Conservation (phyloP, 2,113 vertebrate genomes). For the Scalopus aquaticus region DNA sequence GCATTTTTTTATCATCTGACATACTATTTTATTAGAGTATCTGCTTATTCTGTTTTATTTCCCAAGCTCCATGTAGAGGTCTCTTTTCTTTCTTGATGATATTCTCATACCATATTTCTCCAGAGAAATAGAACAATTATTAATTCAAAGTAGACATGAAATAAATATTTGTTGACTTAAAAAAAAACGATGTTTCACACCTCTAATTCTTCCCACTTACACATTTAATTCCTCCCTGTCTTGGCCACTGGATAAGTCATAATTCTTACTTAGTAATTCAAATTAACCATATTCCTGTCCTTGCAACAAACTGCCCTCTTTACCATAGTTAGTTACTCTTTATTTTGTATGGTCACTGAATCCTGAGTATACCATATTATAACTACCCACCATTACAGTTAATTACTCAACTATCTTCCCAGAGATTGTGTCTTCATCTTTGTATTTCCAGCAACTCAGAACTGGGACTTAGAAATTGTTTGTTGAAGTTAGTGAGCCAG, state of each 20-base stretch:
- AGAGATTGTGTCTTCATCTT: background rate
- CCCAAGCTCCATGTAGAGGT: background rate
- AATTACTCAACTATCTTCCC: background rate
- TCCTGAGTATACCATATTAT: background rate
- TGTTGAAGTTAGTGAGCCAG: constrained; percentile 15
- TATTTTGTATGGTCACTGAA: background rate
- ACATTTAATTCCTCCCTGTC: background rate
- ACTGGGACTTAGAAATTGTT: background rate
- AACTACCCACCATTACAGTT: background rate
- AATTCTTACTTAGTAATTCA: background rate
- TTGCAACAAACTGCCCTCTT: background rate
- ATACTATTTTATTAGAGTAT: background rate
- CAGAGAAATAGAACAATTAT: background rate
- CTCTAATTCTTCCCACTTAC: background rate
- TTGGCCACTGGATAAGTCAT: background rate
- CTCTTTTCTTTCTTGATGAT: background rate
- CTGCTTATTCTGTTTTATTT: background rate
- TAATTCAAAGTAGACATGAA: background rate
- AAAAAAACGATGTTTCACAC: background rate
- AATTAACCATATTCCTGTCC: constrained; percentile 5
- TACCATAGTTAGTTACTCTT: background rate
- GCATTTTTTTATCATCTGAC: background rate
- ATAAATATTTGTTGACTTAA: background rate
- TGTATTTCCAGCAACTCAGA: background rate
- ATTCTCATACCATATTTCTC: background rate